Base-by-base conservation (phyloP, 2,888 invertebrate species). In the Plebejus anna region DNA sequence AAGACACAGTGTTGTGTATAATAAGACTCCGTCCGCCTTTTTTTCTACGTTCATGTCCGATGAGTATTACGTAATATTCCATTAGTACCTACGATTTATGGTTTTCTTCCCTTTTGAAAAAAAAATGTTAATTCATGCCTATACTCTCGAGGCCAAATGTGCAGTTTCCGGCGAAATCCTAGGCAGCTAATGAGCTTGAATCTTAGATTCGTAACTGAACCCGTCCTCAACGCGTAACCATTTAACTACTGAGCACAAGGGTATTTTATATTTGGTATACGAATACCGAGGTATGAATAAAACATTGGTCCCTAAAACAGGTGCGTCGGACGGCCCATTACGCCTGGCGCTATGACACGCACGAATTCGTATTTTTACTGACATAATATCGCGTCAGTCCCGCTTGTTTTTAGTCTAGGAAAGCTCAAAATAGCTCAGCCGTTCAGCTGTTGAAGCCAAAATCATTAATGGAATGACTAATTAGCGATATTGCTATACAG, bases 291-390 rank as follows among this genome's bases (percentile, higher is more conserved):
- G 4, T 55, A 61, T 61, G 59, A 61, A 61, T 61, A 61, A 61
- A 61, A 61, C 59, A 61, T 61, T 22, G 59, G 59, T n/a, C 59
- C 51, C 16, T 22, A 28, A 22, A 61, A 61, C 59, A 61, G 59
- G 59, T 61, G 59, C 59, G 59, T 2, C 22, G 9, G 22, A 28
- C 59, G 59, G 22, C 22, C 59, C 59, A 61, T 22, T 61, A 61
- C 59, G 22, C 22, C 22, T 9, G 59, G 28, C 59, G n/a, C 59
- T 9, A 28, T 22, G 28, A 61, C 28, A 61, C 59, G 59, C 59
- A 61, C 51, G 51, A 55, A 13, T 16, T 55, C 4, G 16, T 55
- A 55, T 55, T 55, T 55, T 55, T 55, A 55, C 51, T 16, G 16
- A 55, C 51, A 55, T 55, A 55, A 55, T 55, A 55, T 16, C 51